Evolutionary conservation across 2,797 vertebrate genomes (phyloP).

Genomic region (Emys orbicularis): DNA sequence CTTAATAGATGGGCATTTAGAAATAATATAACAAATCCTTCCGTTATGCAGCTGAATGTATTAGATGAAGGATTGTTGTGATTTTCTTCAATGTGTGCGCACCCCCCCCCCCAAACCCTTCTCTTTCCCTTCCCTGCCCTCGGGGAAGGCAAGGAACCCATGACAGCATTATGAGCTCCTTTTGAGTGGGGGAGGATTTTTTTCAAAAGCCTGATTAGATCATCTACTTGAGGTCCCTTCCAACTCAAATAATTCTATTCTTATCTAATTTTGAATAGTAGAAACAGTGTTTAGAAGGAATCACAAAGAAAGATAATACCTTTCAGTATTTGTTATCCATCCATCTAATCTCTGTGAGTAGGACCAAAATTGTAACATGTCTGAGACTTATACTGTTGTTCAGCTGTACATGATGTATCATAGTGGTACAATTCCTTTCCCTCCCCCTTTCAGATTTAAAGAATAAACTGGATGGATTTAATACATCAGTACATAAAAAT

Average conservation of each 20-base stretch:
- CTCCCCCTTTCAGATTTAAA: conserved; percentile 86
- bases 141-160: background rate
- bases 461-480: conserved; percentile 82
- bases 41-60: background rate
- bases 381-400: background rate
- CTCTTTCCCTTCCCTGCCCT: background rate
- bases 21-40: background rate
- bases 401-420: background rate
- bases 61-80: background rate
- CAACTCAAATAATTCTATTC: background rate
- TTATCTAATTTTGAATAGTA: background rate
- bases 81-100: background rate
- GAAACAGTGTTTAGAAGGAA: background rate
- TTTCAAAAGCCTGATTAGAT: background rate
- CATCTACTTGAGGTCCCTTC: background rate
- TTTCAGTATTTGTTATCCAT: accelerated
- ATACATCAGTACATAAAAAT: conserved; percentile 71
- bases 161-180: background rate
- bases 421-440: background rate
- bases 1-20: too few species aligned
- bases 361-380: background rate
- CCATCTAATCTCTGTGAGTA: background rate
- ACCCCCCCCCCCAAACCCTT: too few species aligned
- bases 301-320: accelerated
- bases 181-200: background rate